A percentile compares a stretch with the other conserved stretches of the same genome.
Conservation (phyloP, 2,113 vertebrate species). For the Gasterosteus aculeatus region DNA sequence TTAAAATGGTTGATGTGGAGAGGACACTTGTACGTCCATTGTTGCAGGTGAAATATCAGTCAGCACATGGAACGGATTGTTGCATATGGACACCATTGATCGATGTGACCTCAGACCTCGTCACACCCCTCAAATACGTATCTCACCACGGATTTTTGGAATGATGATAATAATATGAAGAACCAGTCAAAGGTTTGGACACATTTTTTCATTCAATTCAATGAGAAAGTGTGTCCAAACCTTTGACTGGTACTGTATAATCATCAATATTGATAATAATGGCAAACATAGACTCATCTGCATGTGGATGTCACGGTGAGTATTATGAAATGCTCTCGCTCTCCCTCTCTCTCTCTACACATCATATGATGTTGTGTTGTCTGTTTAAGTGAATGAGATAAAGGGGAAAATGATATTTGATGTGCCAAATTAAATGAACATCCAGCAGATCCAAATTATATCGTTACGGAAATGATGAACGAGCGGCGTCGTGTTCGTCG, state of each 20-base stretch:
- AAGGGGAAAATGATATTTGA: slow-evolving; percentile 1
- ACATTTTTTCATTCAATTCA: no score
- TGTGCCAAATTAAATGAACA: slow-evolving; percentile 12
- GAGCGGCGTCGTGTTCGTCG: neutral
- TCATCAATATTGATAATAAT: neutral
- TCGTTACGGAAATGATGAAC: slow-evolving; percentile 1
- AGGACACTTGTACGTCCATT: neutral
- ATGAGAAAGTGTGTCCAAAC: no score
- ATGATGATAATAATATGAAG: neutral
- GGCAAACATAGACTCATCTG: neutral
- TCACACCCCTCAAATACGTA: neutral
- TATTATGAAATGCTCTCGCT: neutral
- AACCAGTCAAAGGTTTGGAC: no score
- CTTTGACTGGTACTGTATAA: neutral
- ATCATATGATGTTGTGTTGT: neutral
- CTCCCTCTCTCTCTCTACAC: no score
- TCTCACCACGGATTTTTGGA: neutral
- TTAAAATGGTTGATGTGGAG: neutral
- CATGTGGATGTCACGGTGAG: neutral
- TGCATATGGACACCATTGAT: neutral
- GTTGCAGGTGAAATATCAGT: neutral
- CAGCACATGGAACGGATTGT: neutral
- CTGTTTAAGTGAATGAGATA: neutral
- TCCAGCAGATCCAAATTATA: neutral
- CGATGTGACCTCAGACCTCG: neutral